Percentiles rank a stretch among this genome's conserved stretches.
Conservation (phyloP, 2,888 invertebrate species). For the Andrena marginata region DNA sequence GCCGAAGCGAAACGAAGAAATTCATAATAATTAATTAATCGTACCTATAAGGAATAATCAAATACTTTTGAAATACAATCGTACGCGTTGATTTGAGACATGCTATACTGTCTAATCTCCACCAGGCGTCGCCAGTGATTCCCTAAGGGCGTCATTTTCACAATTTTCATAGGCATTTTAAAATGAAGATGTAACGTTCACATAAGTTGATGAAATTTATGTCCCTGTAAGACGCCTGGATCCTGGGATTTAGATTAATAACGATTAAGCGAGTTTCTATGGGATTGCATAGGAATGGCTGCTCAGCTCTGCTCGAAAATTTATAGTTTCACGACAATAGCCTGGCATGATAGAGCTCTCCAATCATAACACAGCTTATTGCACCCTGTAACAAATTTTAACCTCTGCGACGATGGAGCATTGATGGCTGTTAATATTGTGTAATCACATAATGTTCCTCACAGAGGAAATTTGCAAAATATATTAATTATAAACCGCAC, state of each 20-base stretch:
- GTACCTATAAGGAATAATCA: too few species aligned
- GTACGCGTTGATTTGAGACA: too few species aligned
- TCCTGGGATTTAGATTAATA: constrained; percentile 20
- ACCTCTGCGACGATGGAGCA: background rate
- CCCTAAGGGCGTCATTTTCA: background rate
- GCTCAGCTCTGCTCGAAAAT: constrained; percentile 44
- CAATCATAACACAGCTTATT: constrained; percentile 23
- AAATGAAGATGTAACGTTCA: background rate
- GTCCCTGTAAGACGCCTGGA: background rate
- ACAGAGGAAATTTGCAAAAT: background rate
- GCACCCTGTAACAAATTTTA: constrained; percentile 15
- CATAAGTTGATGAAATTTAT: constrained; percentile 13
- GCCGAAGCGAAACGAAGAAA: too few species aligned
- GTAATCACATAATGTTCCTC: background rate
- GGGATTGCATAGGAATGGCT: constrained; percentile 48
- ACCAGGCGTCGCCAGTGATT: too few species aligned
- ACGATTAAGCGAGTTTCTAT: constrained; percentile 53
- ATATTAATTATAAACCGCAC: background rate
- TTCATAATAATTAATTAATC: too few species aligned
- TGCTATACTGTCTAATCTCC: too few species aligned
- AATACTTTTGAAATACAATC: too few species aligned
- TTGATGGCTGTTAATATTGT: background rate
- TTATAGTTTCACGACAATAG: constrained; percentile 47
- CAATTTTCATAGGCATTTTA: background rate
- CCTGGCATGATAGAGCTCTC: constrained; percentile 5